Evolutionary conservation across 1,140 invertebrate genomes (phyloP), one percentile per base, ranked within the genome.

Genomic region (Philotrypesis tridentata): DNA sequence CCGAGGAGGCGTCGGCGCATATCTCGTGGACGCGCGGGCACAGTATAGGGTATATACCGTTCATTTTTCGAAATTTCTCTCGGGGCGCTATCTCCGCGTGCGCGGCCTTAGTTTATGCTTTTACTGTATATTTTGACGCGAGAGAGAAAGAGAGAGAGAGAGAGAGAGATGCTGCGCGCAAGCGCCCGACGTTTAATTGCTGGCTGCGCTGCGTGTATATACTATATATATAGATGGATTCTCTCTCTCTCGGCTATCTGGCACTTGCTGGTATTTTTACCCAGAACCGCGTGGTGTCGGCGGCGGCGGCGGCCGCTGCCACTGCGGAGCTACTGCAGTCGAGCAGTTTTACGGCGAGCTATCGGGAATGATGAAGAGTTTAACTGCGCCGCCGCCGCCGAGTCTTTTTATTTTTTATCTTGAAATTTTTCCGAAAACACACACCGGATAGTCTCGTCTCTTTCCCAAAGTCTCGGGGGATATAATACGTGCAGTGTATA

Each of bases 41-140:
- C n/a, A n/a, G 23, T 23, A 9, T 43, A 74, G 8, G 27, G 8
- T 1, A 43, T 72, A 23, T 74, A 74, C 72, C 72, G 72, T 74
- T 74, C 48, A 14, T 74, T 74, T 72, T 74, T 74, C 33, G 31
- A 74, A 74, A 55, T 74, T 74, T 60, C 48, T 17, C 48, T 40
- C 67, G 33, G 9, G 33, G 9, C 33, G n/a, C n/a, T 43, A 11
- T 14, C 40, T 27, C 61, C 7, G n/a, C n/a, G n/a, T 25, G n/a
- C 61, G 4, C 23, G n/a, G 8, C 25, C 21, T 27, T 43, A 9
- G 33, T 72, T 72, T 43, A 72, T 72, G 70, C 70, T 72, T 72
- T 72, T 72, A 72, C 37, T 72, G 70, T 43, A 72, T 72, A 40
- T 70, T 70, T 72, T 40, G 37, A 72, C 70, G 33, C 37, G n/a